These are phyloP conservation scores for Boloria euphrosyne DNA, from an alignment of 2,888 invertebrate genomes.

Conservation along the genomic window DNA sequence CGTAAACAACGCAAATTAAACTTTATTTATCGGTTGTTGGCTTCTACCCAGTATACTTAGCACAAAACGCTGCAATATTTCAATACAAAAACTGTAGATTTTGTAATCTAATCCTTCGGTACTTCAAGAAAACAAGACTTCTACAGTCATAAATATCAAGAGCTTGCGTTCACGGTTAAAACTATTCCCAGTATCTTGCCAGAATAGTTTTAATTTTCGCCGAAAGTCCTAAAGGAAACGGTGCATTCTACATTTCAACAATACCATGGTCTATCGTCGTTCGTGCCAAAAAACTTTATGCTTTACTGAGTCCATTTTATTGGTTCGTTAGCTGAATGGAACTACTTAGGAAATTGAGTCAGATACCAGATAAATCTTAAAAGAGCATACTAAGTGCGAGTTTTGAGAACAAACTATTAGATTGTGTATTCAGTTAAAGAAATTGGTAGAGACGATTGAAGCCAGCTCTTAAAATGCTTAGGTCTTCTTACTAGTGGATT, in stretches of 20 bases:
- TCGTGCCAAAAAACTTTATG: slow-evolving; percentile 62
- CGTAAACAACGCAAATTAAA: slow-evolving; percentile 19
- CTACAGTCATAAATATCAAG: slow-evolving; percentile 38
- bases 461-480: slow-evolving; percentile 18
- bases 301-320: slow-evolving; percentile 48
- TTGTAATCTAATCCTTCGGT: slow-evolving; percentile 13
- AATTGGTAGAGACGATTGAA: slow-evolving; percentile 20
- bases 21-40: slow-evolving; percentile 10
- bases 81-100: slow-evolving; percentile 22
- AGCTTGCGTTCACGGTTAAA: slow-evolving; percentile 31
- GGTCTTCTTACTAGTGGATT: slow-evolving; percentile 6
- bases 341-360: slow-evolving; percentile 62
- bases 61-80: slow-evolving; percentile 15
- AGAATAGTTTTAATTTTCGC: slow-evolving; percentile 62
- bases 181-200: slow-evolving; percentile 49
- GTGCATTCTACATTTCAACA: slow-evolving; percentile 49
- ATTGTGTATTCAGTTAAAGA: slow-evolving; percentile 25
- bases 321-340: slow-evolving; percentile 59
- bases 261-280: slow-evolving; percentile 43
- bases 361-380: slow-evolving; percentile 50
- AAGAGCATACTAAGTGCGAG: slow-evolving; percentile 33
- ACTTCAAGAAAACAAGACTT: slow-evolving; percentile 8
- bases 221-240: slow-evolving; percentile 46
- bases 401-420: slow-evolving; percentile 29
- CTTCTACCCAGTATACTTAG: slow-evolving; percentile 11